Evolutionary conservation across 2,113 vertebrate species (phyloP), one percentile per base, ranked within the genome.

Genomic region (Electrona antarctica): DNA sequence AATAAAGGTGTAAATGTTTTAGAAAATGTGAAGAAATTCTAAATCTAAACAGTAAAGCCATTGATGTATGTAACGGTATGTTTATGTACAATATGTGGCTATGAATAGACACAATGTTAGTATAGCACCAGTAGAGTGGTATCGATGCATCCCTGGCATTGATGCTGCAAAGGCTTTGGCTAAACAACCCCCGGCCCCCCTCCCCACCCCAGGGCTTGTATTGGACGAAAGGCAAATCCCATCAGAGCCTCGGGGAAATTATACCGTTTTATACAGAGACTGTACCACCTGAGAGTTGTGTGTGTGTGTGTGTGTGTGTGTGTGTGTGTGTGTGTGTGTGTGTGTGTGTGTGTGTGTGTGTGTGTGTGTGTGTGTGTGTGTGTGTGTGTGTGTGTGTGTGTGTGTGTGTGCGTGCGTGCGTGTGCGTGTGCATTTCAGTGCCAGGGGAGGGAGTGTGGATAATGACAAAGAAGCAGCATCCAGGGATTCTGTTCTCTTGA

Each of bases 201-300:
- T 6, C 33, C 33, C 33, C 33, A 41, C 33, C 29, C 0, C 0
- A 0, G 0, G 41, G 33, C 2, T 41, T 11, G 28, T 45, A 21
- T 58, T 3, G 21, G 59, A 12, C 41, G 28, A 54, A 9, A 33
- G 49, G 8, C 48, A 45, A 21, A 29, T 11, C 57, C 47, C 29
- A 57, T 54, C 48, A 73, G 52, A 12, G 52, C 46, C 47, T 67
- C 8, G 7, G 49, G 60, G 63, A 52, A 76, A 66, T n/a, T 21
- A 8, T 6, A 15, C 50, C 2, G 6, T 51, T 8, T 51, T 8
- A 51, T 51, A 13, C 50, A 10, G 12, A 7, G 50, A 51, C 21
- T 21, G 21, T 21, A 21, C 21, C 21, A 21, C 21, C 21, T 47
- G 2, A 6, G 45, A 67, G 28, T 51, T 51, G 12, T 3, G 50